Evolutionary conservation across 2,113 vertebrate genomes (phyloP).

Genomic region (Rana temporaria): DNA sequence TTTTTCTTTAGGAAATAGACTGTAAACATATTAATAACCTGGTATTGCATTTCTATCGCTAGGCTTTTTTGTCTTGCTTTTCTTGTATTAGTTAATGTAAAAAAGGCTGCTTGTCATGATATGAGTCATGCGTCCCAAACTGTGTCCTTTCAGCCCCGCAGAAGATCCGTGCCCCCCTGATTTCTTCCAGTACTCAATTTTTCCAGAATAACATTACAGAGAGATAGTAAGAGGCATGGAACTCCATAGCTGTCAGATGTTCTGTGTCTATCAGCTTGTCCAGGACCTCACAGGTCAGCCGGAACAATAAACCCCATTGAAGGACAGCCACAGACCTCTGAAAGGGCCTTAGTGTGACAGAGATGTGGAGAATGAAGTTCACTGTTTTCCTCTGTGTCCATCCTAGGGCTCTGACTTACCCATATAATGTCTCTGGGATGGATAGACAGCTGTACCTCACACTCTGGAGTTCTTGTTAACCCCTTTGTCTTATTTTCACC

Average conservation of each 20-base stretch:
- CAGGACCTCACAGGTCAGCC: conserved; percentile 49
- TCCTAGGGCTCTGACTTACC: no score
- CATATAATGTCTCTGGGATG: no score
- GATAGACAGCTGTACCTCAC: no score
- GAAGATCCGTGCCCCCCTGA: not conserved
- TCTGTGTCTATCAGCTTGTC: conserved; percentile 47
- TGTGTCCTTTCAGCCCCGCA: not conserved
- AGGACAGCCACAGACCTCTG: conserved; percentile 54
- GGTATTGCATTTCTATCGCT: no score
- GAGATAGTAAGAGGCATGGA: conserved; percentile 3
- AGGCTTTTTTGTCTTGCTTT: no score
- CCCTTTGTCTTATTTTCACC: no score
- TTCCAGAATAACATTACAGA: conserved; percentile 8
- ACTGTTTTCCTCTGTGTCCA: not conserved
- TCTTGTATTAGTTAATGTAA: no score
- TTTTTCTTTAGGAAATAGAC: no score
- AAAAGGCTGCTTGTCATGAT: no score
- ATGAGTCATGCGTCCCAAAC: no score
- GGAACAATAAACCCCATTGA: conserved; percentile 66
- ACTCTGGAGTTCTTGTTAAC: no score
- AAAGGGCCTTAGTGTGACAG: conserved; percentile 57
- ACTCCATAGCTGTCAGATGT: conserved; percentile 27
- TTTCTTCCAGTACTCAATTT: not conserved
- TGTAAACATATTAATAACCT: no score
- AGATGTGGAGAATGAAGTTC: not conserved